Evolutionary conservation across 2,888 invertebrate genomes (phyloP), one percentile per base, ranked within the genome.

Genomic region (Cheiracanthium punctorium): DNA sequence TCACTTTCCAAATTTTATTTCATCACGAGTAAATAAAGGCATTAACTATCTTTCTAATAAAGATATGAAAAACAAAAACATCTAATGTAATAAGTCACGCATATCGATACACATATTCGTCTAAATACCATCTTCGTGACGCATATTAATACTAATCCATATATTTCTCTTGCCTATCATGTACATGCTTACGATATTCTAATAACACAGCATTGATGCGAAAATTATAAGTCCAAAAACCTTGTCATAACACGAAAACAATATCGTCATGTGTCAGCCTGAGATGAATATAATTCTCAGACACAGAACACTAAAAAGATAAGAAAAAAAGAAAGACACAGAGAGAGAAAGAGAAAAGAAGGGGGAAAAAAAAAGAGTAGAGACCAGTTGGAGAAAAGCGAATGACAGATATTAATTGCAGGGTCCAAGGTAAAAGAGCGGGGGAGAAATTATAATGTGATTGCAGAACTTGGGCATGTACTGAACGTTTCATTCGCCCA

Each of bases 401-500:
- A 86, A 24, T 89, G 89, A 88, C 88, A 88, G 88, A 88, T 88
- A 89, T 88, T 86, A 89, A 89, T 87, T 81, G 87, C 74, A 48
- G 88, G 85, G 82, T 73, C 79, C 73, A 84, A 84, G 84, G 84
- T 77, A 79, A 73, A 37, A 48, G 82, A 72, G 79, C 41, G 89
- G 86, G 84, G 80, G 88, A 82, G 87, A 89, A 89, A 89, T 89
- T 88, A 89, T 89, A 89, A 89, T 88, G 88, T 87, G 89, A 82
- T 88, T 87, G 87, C 87, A 80, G 88, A 76, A 77, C 80, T 72
- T 72, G 75, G 80, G 80, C 79, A 76, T 85, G 88, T 85, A 76
- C 76, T 76, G 80, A 88, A 85, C 88, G 89, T 89, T 82, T 89
- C 89, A 89, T 89, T 89, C 89, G 89, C 80, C 84, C 81, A 33